Percentiles rank a stretch among this genome's conserved stretches.
These are phyloP conservation scores for Drosophila yakuba DNA, from an alignment of 1,140 invertebrate genomes.

Conservation along the genomic window DNA sequence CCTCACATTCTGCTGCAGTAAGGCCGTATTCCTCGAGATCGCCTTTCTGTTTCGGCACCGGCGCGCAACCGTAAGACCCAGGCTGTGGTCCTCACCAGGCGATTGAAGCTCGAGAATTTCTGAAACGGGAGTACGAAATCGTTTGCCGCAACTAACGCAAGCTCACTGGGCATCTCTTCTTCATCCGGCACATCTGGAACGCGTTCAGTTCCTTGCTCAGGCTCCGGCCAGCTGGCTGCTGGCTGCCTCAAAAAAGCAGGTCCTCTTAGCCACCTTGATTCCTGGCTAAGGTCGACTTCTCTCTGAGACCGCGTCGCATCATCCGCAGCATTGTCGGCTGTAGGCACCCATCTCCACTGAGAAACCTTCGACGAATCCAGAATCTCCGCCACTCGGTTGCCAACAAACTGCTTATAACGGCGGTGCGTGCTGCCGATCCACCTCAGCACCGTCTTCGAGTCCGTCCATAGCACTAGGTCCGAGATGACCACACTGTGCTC, in stretches of 20 bases:
- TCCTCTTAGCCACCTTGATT: neutral
- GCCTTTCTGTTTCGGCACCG: neutral
- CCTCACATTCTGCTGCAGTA: neutral
- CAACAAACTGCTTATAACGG: constrained; percentile 55
- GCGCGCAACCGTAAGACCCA: constrained; percentile 4
- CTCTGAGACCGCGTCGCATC: too few relatives aligned
- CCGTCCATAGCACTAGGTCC: neutral
- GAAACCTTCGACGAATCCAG: constrained; percentile 26
- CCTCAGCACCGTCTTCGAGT: neutral
- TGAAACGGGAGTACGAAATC: neutral
- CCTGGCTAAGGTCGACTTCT: too few relatives aligned
- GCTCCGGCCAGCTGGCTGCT: neutral
- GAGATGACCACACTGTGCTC: constrained; percentile 2
- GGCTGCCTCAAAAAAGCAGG: neutral
- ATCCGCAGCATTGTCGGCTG: too few relatives aligned
- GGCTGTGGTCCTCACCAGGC: neutral
- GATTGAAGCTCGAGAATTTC: neutral
- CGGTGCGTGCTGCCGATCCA: neutral
- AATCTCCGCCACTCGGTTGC: constrained; percentile 58
- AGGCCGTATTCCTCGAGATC: neutral
- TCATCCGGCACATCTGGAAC: neutral
- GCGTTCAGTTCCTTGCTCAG: neutral
- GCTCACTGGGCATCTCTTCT: constrained; percentile 11
- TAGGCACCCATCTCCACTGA: too few relatives aligned
- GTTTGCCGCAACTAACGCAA: constrained; percentile 1